A percentile compares a stretch with the other conserved stretches of the same genome.
Evolutionary conservation across 2,888 invertebrate genomes (phyloP).

Genomic region (Hanleya hanleyi): DNA sequence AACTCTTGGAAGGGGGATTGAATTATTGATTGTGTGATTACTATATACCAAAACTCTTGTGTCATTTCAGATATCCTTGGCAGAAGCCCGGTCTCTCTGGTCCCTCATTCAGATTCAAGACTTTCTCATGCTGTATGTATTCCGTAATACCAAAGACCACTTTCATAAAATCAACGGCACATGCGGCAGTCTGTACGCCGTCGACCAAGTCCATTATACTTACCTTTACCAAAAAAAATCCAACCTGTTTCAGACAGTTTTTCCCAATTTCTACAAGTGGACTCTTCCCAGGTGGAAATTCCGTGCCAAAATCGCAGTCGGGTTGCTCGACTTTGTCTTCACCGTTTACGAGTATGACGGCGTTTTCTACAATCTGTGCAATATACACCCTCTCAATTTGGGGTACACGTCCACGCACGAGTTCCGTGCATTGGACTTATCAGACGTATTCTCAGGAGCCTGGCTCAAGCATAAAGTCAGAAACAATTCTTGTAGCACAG

Average conservation of each 20-base stretch:
- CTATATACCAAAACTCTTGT: not conserved
- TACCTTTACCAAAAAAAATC: not conserved
- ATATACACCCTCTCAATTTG: not conserved
- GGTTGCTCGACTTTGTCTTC: not conserved
- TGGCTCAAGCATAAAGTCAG: not conserved
- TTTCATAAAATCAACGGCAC: not conserved
- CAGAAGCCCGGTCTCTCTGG: conserved; percentile 4
- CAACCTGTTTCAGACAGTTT: not conserved
- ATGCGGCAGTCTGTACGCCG: not conserved
- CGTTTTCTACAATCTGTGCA: not conserved
- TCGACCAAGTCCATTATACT: not conserved
- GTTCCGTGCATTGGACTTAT: not conserved
- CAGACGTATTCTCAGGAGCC: not conserved
- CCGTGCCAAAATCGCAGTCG: not conserved
- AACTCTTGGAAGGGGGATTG: too few species aligned
- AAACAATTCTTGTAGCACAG: not conserved
- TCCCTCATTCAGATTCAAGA: not conserved
- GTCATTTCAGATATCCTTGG: not conserved
- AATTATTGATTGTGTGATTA: too few species aligned
- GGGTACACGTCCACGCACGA: not conserved
- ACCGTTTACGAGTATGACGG: not conserved
- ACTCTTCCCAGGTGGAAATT: not conserved
- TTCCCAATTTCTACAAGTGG: not conserved
- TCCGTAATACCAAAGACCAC: not conserved
- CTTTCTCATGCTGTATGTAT: not conserved